Conservation (phyloP, 23 tunicate genomes). For the Styela plicata region DNA sequence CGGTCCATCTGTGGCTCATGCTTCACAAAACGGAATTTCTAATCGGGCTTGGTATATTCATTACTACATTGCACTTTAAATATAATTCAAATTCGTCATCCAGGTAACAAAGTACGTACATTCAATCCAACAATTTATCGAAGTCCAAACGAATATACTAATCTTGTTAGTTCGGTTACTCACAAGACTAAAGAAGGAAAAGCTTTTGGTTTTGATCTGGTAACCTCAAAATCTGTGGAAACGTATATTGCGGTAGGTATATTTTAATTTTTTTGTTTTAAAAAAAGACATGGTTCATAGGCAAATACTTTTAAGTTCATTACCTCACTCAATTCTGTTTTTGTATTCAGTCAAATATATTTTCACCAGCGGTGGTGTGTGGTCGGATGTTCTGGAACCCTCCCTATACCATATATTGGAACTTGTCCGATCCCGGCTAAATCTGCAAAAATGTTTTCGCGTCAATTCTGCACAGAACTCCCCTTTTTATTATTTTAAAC, state of each 20-base stretch:
- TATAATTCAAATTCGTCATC: too few species aligned
- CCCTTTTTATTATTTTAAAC: too few species aligned
- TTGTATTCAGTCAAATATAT: background rate
- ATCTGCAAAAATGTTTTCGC: too few species aligned
- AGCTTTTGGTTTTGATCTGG: conserved; percentile 23
- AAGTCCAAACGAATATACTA: conserved; percentile 14
- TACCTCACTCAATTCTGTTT: background rate
- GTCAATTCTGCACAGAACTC: too few species aligned
- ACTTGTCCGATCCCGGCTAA: too few species aligned
- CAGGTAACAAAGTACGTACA: conserved; percentile 31
- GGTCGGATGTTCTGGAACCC: background rate
- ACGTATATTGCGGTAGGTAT: conserved; percentile 25
- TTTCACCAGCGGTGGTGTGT: background rate
- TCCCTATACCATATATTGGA: too few species aligned
- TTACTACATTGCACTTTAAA: too few species aligned
- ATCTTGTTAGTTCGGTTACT: background rate
- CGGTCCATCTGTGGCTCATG: too few species aligned
- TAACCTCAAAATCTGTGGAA: conserved; percentile 21
- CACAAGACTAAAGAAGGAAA: background rate
- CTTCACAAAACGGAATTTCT: too few species aligned
- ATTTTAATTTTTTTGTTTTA: too few species aligned
- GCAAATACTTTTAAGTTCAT: background rate
- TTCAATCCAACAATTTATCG: conserved; percentile 35
- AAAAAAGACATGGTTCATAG: background rate
- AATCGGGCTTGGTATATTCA: too few species aligned